These are phyloP conservation scores for Sceloporus tristichus DNA, from an alignment of 2,113 vertebrate genomes.

Conservation along the genomic window DNA sequence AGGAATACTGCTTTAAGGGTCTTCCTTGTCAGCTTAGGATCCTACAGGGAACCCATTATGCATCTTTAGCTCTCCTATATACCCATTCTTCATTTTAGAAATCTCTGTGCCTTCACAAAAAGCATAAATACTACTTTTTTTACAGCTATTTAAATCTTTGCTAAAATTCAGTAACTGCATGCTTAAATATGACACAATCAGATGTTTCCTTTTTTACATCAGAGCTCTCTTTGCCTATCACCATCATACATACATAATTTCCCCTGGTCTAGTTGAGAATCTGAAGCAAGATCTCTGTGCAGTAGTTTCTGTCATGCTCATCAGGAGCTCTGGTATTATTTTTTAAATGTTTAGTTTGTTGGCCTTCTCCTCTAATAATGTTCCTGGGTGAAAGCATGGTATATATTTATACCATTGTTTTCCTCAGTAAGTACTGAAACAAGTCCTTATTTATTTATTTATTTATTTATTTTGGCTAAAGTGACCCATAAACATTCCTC, in stretches of 20 bases:
- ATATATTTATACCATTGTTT: neutral
- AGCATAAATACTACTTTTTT: neutral
- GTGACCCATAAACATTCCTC: neutral
- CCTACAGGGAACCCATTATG: neutral
- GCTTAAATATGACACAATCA: neutral
- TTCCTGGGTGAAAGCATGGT: neutral
- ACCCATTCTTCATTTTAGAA: neutral
- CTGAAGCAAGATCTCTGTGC: neutral
- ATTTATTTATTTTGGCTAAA: neutral
- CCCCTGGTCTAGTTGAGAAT: neutral
- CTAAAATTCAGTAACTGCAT: neutral
- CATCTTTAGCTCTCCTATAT: neutral
- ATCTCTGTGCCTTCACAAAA: conserved; percentile 11
- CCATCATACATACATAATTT: neutral
- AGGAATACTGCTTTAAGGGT: conserved; percentile 9
- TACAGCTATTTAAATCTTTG: neutral
- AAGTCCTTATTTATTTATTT: neutral
- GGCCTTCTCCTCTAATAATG: neutral
- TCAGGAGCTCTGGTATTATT: neutral
- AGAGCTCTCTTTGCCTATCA: no score
- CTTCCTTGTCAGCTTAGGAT: neutral
- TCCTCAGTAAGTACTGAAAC: neutral
- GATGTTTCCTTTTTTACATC: neutral
- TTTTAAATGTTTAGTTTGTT: neutral
- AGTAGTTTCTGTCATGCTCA: neutral